Evolutionary conservation across 2,888 invertebrate genomes (phyloP), one percentile per base, ranked within the genome.

Genomic region (Papilio protenor): DNA sequence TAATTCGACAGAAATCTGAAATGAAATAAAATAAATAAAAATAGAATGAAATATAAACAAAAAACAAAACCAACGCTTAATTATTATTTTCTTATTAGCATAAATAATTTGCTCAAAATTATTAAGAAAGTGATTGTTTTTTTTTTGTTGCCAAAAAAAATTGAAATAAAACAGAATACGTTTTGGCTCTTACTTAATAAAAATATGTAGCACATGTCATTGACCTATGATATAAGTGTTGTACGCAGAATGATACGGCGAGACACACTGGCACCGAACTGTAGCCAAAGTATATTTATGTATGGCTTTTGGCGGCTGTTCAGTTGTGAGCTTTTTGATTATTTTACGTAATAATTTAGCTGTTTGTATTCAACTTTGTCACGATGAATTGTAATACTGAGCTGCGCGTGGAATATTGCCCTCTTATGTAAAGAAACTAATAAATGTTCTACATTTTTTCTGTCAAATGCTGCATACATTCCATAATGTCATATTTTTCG

Each of bases 201-300:
- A 49, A 47, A 47, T 21, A 49, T 71, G 23, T 71, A 52, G 49
- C 1, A 45, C 66, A 49, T 47, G 75, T 75, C 75, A 52, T 40
- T 75, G 69, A 75, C 75, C 77, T 64, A 71, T 78, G 74, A 78
- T 52, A 45, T 70, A 78, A 78, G 61, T 59, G 64, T n/a, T 70
- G 52, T 73, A 55, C 78, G 57, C 72, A 57, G 70, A 66, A 72
- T 75, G 71, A 72, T 72, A 78, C 45, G 83, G 82, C 86, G 84
- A 92, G 92, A 92, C 92, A 84, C 81, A 80, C 81, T 80, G 92
- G 89, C 92, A 86, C 91, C 91, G 83, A 79, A 79, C 77, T 81
- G 81, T 88, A 89, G 86, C 82, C 83, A 82, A 84, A 83, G 81
- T 83, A 82, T 74, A 77, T 75, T 70, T 79, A 77, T 77, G 71